Evolutionary conservation across 2,888 invertebrate species (phyloP).

Genomic region (Oxycera nigricornis): DNA sequence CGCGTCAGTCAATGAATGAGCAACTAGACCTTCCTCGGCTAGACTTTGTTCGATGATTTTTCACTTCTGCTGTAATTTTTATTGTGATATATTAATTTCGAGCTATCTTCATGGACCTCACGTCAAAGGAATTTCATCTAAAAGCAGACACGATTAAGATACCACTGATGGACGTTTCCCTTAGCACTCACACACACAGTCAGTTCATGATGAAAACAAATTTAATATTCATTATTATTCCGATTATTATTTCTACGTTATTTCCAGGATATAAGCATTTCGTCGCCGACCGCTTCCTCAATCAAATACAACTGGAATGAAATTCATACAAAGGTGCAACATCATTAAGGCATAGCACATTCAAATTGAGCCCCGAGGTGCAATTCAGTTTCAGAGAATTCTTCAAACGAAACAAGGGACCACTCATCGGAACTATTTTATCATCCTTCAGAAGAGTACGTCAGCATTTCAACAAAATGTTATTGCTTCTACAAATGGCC

Average conservation of each 20-base stretch:
- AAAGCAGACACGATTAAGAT: not conserved
- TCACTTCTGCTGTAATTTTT: no score
- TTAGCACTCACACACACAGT: not conserved
- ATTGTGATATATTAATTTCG: no score
- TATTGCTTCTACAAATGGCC: constrained; percentile 5
- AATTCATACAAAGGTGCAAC: not conserved
- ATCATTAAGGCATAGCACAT: constrained; percentile 21
- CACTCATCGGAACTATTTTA: constrained; percentile 19
- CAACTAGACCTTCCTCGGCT: no score
- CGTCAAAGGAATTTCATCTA: no score
- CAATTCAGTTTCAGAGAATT: not conserved
- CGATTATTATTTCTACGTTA: not conserved
- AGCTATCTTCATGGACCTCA: no score
- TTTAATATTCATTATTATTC: not conserved
- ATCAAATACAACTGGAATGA: not conserved
- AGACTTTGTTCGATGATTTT: no score
- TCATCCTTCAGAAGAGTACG: constrained; percentile 8
- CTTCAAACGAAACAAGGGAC: constrained; percentile 26
- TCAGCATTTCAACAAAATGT: constrained; percentile 10
- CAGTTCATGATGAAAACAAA: not conserved
- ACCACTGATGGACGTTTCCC: not conserved
- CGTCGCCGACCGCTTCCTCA: not conserved
- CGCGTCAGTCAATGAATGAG: no score
- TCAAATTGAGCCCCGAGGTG: constrained; percentile 11
- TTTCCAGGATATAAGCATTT: not conserved